Conservation (phyloP, 2,888 invertebrate species). For the Bombylius major region DNA sequence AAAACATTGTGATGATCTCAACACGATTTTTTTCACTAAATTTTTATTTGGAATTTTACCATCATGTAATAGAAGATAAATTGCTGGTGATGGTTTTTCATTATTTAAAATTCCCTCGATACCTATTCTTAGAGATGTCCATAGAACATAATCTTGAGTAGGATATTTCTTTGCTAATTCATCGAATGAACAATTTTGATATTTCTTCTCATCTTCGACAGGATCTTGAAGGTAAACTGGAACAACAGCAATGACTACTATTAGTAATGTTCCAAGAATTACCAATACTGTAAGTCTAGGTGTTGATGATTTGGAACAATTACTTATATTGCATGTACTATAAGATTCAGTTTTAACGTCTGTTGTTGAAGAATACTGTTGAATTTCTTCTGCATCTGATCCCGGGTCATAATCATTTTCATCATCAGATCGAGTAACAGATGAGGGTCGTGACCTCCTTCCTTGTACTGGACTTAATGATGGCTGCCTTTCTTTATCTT, state of each 20-base stretch:
- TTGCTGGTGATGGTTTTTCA: constrained; percentile 17
- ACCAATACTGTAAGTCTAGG: too few species aligned
- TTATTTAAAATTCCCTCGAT: constrained; percentile 24
- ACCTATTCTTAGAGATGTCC: constrained; percentile 19
- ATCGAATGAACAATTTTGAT: constrained; percentile 19
- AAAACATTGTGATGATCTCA: constrained; percentile 23
- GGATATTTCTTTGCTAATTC: constrained; percentile 14
- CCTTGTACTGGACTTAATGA: too few species aligned
- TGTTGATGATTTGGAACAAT: too few species aligned
- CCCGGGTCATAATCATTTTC: background rate
- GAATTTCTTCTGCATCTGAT: background rate
- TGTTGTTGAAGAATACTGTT: background rate
- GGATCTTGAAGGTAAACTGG: background rate
- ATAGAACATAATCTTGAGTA: constrained; percentile 17
- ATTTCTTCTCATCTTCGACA: background rate
- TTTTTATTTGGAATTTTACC: constrained; percentile 5
- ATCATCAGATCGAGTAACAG: background rate
- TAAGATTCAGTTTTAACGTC: background rate
- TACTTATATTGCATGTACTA: too few species aligned
- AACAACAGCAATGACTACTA: background rate
- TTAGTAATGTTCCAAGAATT: background rate
- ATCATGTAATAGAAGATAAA: constrained; percentile 26
- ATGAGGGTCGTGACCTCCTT: background rate
- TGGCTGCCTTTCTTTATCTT: too few species aligned
- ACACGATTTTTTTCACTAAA: constrained; percentile 22